phyloP scores from a whole-genome alignment of 2,113 vertebrate species.

The Microcebus ravelobensis region DNA sequence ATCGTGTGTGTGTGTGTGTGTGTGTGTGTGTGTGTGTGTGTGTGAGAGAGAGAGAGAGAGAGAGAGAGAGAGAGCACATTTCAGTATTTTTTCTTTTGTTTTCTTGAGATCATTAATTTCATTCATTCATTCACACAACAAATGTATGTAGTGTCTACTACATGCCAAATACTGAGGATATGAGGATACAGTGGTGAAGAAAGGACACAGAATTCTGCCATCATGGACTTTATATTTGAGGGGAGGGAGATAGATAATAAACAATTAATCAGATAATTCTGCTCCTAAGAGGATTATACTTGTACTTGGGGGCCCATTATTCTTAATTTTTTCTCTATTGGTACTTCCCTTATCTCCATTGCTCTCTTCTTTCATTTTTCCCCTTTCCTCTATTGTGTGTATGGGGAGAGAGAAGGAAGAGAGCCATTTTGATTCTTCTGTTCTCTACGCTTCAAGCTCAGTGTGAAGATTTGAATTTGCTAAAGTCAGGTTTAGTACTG shows the following conservation, averaged over 20 bases:
- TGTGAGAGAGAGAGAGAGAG: no score
- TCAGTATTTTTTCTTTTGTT: not conserved
- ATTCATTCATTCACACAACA: conserved; percentile 12
- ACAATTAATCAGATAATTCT: not conserved
- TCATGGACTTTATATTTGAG: not conserved
- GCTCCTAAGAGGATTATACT: not conserved
- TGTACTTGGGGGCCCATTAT: not conserved
- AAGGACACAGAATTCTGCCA: not conserved
- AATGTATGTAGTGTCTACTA: conserved; percentile 4
- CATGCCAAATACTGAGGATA: not conserved
- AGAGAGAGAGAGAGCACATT: no score
- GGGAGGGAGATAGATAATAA: not conserved
- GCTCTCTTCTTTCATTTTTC: not conserved
- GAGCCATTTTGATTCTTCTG: conserved; percentile 7
- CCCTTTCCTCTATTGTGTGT: not conserved
- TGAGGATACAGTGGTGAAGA: not conserved
- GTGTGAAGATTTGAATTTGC: conserved; percentile 52
- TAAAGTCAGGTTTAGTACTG: conserved; percentile 54
- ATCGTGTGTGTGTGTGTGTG: not conserved
- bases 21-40: not conserved
- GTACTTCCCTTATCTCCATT: not conserved
- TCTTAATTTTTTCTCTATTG: not conserved
- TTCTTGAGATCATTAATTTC: conserved; percentile 32
- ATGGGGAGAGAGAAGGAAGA: not conserved
- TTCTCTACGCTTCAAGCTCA: conserved; percentile 49